Evolutionary conservation across 1,140 invertebrate genomes (phyloP), one percentile per base, ranked within the genome.

Genomic region (Prorops nasuta): DNA sequence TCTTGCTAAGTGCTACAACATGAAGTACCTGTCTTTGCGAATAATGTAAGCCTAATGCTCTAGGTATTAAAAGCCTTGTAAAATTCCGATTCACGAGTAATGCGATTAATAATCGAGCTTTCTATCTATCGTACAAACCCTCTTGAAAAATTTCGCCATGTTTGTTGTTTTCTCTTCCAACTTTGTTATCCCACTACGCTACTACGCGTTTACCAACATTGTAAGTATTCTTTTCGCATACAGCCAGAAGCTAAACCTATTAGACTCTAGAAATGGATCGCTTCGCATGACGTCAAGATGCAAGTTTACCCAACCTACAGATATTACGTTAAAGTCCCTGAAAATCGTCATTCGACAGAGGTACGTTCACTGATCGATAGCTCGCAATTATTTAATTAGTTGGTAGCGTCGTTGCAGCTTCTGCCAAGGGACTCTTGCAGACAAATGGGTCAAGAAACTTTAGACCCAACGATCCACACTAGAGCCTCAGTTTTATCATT

Each of bases 121-220:
- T n/a, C n/a, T n/a, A n/a, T n/a, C n/a, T n/a, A n/a, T n/a, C n/a
- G n/a, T n/a, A n/a, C n/a, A n/a, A n/a, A 67, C 67, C 64, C 63
- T 67, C 57, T 58, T 63, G 36, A 54, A 51, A 34, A 48, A 55
- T 54, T 66, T 67, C 19, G 54, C 56, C 66, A 69, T 69, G 34
- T 40, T 47, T 22, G 44, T 22, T 43, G 24, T 34, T 52, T 31
- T 35, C 28, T 21, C 3, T 43, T 2, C 47, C n/a, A 45, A 4
- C 15, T 16, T 14, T 22, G 48, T 31, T 21, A 37, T 3, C 17
- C 12, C n/a, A n/a, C n/a, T n/a, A n/a, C n/a, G n/a, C n/a, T 45
- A 55, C 53, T 51, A 49, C 35, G 36, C 42, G 32, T 36, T 43
- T 56, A 28, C 37, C 45, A 61, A 66, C 50, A 64, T 62, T 58